Conservation (phyloP, 2,888 invertebrate genomes). For the Heliconius sara region DNA sequence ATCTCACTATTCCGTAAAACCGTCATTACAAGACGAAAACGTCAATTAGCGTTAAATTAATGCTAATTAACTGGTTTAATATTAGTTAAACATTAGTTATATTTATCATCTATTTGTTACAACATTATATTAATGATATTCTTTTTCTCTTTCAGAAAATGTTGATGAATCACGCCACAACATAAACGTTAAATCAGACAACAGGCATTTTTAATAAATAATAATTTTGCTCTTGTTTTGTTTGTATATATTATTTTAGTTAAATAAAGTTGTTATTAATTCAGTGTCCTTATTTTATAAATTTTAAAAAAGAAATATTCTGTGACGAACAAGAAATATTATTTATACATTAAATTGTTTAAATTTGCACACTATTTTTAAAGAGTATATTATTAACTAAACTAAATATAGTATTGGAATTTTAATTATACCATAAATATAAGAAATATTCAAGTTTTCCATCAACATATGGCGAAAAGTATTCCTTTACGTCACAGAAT, state of each 20-base stretch:
- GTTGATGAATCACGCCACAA: constrained; percentile 80
- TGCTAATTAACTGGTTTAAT: not conserved
- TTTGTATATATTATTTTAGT: constrained; percentile 7
- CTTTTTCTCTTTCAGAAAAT: constrained; percentile 77
- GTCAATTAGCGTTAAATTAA: not conserved
- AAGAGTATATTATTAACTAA: too few relatives aligned
- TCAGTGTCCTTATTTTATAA: not conserved
- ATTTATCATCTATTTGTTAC: not conserved
- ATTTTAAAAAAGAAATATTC: too few relatives aligned
- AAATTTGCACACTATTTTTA: too few relatives aligned
- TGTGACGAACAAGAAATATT: too few relatives aligned
- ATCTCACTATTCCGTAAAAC: not conserved
- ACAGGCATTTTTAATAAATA: not conserved
- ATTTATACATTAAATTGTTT: too few relatives aligned
- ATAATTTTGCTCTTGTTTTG: not conserved
- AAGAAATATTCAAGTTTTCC: too few relatives aligned
- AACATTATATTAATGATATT: not conserved
- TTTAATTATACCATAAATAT: too few relatives aligned
- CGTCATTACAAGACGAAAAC: not conserved
- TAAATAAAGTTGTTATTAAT: not conserved
- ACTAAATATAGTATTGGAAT: too few relatives aligned
- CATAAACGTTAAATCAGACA: constrained; percentile 50
- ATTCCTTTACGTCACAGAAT: too few relatives aligned
- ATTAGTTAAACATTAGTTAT: not conserved
- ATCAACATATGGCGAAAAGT: too few relatives aligned